phyloP scores from a whole-genome alignment of 2,113 vertebrate species.

The Raphicerus campestris region DNA sequence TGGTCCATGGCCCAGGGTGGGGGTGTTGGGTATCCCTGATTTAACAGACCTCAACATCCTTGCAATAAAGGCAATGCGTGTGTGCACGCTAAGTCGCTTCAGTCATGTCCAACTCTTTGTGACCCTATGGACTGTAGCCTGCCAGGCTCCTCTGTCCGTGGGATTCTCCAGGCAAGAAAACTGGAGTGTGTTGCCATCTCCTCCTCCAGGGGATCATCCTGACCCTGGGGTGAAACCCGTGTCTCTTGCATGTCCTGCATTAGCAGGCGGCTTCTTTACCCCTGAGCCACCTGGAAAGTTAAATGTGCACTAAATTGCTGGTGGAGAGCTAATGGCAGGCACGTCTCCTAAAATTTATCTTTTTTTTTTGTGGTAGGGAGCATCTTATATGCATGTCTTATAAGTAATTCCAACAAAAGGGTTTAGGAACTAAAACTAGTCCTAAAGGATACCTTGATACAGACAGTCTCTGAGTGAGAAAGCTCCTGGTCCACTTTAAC shows the following conservation, averaged over 20 bases:
- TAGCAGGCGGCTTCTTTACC: neutral
- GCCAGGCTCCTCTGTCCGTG: neutral
- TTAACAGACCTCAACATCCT: neutral
- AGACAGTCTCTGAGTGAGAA: neutral
- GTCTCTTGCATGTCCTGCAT: neutral
- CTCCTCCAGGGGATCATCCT: neutral
- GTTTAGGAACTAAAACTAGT: neutral
- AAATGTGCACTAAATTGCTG: fast-evolving
- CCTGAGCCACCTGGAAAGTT: neutral
- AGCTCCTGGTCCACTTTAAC: neutral
- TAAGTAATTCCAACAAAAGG: neutral
- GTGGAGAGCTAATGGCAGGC: neutral
- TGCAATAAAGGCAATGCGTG: neutral
- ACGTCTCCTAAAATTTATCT: fast-evolving
- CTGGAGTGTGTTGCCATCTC: neutral
- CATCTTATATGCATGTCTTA: neutral
- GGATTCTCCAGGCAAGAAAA: neutral
- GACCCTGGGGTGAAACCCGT: neutral
- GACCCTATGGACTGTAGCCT: neutral
- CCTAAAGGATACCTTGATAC: neutral
- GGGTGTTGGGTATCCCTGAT: neutral
- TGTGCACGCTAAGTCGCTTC: neutral
- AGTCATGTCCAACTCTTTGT: neutral
- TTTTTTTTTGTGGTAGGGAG: neutral
- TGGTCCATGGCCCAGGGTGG: neutral